These are phyloP conservation scores for Pseudorhombus dupliciocellatus DNA, from an alignment of 2,113 vertebrate genomes.

Conservation along the genomic window DNA sequence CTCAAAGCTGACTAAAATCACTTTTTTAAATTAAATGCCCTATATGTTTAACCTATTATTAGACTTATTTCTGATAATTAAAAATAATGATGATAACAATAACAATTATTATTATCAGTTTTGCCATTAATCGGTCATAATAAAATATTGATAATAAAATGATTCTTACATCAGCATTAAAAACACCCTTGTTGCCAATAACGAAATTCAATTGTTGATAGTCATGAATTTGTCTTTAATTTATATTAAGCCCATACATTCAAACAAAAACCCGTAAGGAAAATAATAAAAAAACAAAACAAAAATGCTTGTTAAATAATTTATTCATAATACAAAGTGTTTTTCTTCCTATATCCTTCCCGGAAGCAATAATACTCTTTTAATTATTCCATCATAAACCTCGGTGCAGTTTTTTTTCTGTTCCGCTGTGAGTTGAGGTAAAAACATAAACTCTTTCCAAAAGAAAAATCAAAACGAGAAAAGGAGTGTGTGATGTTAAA, in stretches of 20 bases:
- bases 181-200: constrained; percentile 19
- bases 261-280: constrained; percentile 61
- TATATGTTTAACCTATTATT: too few relatives aligned
- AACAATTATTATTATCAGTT: not conserved
- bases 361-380: constrained; percentile 84
- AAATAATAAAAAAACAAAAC: constrained; percentile 37
- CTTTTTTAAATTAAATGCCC: too few relatives aligned
- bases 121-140: not conserved
- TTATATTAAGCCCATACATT: constrained; percentile 64
- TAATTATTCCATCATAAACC: constrained; percentile 64
- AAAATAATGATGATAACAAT: not conserved
- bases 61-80: not conserved
- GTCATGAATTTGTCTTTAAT: constrained; percentile 61
- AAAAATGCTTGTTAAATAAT: constrained; percentile 92
- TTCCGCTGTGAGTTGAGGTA: constrained; percentile 63
- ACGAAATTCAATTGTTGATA: constrained; percentile 51
- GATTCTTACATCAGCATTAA: not conserved
- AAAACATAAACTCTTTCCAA: constrained; percentile 61
- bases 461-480: constrained; percentile 24
- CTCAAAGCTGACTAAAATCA: too few relatives aligned
- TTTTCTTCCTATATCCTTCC: constrained; percentile 76
- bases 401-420: constrained; percentile 56
- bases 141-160: too few relatives aligned
- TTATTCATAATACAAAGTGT: constrained; percentile 94
- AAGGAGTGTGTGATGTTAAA: constrained; percentile 58